Evolutionary conservation across 2,888 invertebrate species (phyloP).

Genomic region (Tromatobia lineatoria): DNA sequence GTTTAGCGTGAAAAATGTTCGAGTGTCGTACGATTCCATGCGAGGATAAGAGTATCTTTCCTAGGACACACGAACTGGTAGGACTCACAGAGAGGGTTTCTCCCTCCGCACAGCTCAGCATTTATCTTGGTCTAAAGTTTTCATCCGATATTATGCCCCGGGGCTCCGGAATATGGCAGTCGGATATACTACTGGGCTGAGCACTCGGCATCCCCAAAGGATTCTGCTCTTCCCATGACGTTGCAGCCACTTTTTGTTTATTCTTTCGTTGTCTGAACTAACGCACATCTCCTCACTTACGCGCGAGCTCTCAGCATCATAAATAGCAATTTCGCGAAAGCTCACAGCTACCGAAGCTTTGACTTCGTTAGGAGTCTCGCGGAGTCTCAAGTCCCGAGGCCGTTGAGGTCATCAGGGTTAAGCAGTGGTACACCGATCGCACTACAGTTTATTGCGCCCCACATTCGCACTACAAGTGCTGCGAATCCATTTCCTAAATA

Average conservation of each 20-base stretch:
- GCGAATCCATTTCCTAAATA: slow-evolving; percentile 20
- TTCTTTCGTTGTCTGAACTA: slow-evolving; percentile 32
- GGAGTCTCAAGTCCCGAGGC: not conserved
- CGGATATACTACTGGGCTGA: slow-evolving; percentile 44
- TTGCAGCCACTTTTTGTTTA: slow-evolving; percentile 16
- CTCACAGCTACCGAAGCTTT: slow-evolving; percentile 65
- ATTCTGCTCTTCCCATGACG: slow-evolving; percentile 32
- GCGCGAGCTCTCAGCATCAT: slow-evolving; percentile 57
- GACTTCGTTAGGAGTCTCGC: slow-evolving; percentile 61
- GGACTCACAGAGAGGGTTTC: slow-evolving; percentile 19
- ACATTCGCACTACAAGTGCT: not conserved
- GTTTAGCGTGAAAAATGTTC: slow-evolving; percentile 70
- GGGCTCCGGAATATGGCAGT: slow-evolving; percentile 46
- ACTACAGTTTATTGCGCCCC: not conserved
- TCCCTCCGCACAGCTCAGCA: slow-evolving; percentile 53
- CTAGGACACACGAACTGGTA: slow-evolving; percentile 41
- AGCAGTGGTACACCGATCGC: slow-evolving; percentile 24
- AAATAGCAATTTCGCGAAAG: slow-evolving; percentile 71
- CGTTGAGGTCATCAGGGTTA: not conserved
- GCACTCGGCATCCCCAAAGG: slow-evolving; percentile 35
- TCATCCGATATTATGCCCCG: slow-evolving; percentile 72
- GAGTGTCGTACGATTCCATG: slow-evolving; percentile 47
- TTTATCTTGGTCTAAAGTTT: slow-evolving; percentile 75
- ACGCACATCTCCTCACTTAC: slow-evolving; percentile 17
- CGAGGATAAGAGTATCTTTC: slow-evolving; percentile 57